These are phyloP conservation scores for Lasaia peninsularis DNA, from an alignment of 1,140 invertebrate genomes.

Conservation along the genomic window DNA sequence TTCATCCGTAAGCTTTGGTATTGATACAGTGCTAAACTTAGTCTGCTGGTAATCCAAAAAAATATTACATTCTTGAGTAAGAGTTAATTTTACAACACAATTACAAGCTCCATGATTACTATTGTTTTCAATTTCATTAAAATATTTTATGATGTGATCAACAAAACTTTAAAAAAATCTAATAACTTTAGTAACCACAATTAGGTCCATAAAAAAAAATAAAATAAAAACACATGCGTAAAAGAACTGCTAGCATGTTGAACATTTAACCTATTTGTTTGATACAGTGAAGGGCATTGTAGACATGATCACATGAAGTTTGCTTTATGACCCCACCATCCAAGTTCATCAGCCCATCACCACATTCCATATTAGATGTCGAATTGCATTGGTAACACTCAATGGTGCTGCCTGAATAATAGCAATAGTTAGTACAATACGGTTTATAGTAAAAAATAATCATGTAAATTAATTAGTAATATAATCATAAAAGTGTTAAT, in stretches of 20 bases:
- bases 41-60: too few relatives aligned
- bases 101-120: too few relatives aligned
- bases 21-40: too few relatives aligned
- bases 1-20: too few relatives aligned
- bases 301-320: conserved; percentile 84
- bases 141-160: too few relatives aligned
- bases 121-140: too few relatives aligned
- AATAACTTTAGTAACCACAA: too few relatives aligned
- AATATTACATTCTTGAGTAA: too few relatives aligned
- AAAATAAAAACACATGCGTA: conserved; percentile 1
- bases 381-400: conserved; percentile 91
- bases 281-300: conserved; percentile 90
- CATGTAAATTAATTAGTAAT: neutral
- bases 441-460: too few relatives aligned
- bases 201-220: neutral
- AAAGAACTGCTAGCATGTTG: conserved; percentile 1
- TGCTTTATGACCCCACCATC: conserved; percentile 79
- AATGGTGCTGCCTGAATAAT: conserved; percentile 77
- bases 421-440: conserved; percentile 17
- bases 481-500: too few relatives aligned
- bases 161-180: too few relatives aligned
- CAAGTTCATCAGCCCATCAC: conserved; percentile 83
- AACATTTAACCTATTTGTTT: conserved; percentile 80
- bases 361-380: conserved; percentile 84
- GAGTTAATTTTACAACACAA: too few relatives aligned